These are phyloP conservation scores for Scaptomyza polygonia DNA, from an alignment of 2,888 invertebrate genomes.

Conservation along the genomic window DNA sequence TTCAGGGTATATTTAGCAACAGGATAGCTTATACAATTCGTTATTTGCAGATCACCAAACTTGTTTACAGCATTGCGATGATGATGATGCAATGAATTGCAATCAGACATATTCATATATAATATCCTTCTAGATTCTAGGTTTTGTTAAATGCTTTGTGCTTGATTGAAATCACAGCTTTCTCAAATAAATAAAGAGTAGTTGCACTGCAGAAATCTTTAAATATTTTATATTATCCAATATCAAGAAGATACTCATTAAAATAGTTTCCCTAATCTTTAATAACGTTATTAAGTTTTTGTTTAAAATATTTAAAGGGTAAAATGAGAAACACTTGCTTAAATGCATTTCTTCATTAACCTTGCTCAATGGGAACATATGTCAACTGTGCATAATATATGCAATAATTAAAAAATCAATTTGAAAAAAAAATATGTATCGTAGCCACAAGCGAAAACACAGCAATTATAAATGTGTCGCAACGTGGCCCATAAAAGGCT, in stretches of 20 bases:
- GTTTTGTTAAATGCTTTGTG: not conserved
- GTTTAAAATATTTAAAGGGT: not conserved
- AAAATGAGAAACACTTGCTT: not conserved
- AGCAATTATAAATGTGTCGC: too few species aligned
- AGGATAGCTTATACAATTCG: not conserved
- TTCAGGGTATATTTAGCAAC: not conserved
- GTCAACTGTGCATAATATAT: slow-evolving; percentile 31
- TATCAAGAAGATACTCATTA: too few species aligned
- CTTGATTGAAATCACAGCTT: not conserved
- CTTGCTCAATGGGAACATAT: slow-evolving; percentile 33
- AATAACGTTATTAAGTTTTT: not conserved
- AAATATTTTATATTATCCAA: too few species aligned
- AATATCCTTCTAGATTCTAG: not conserved
- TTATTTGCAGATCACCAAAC: slow-evolving; percentile 26
- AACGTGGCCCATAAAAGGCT: slow-evolving; percentile 45
- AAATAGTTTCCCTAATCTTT: too few species aligned
- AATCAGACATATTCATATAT: not conserved
- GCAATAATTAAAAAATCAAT: slow-evolving; percentile 38
- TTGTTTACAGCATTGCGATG: slow-evolving; percentile 27
- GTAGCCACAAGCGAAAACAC: slow-evolving; percentile 3
- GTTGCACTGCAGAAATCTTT: not conserved
- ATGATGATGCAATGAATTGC: slow-evolving; percentile 21
- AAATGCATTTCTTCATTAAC: not conserved
- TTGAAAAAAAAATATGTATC: slow-evolving; percentile 13
- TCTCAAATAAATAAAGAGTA: slow-evolving; percentile 5